Evolutionary conservation across 2,113 vertebrate species (phyloP).

Genomic region (Sebastes schlegelii): DNA sequence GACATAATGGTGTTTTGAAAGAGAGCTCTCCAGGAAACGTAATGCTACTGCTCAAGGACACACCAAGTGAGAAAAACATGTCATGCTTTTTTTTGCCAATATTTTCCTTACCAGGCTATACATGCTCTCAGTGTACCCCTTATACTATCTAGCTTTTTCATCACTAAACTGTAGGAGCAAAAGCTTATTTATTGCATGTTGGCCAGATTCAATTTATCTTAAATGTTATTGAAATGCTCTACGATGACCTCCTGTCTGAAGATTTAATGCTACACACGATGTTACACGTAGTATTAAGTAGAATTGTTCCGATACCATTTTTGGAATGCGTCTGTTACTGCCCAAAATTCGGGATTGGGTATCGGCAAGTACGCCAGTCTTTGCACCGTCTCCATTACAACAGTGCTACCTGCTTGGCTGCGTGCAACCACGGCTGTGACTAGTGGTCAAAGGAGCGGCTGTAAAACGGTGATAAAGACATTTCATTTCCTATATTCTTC

Average conservation of each 20-base stretch:
- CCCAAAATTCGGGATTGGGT: too few species aligned
- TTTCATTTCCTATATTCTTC: too few species aligned
- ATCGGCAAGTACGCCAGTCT: too few species aligned
- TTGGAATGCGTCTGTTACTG: too few species aligned
- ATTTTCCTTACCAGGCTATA: background rate
- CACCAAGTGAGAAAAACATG: background rate
- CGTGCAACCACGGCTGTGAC: too few species aligned
- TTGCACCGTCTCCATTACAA: too few species aligned
- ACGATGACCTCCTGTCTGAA: background rate
- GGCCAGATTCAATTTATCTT: background rate
- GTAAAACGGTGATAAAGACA: too few species aligned
- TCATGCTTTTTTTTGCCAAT: background rate
- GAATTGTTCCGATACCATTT: too few species aligned
- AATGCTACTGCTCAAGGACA: slow-evolving; percentile 22
- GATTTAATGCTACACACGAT: background rate
- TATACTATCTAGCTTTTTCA: background rate
- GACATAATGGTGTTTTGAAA: slow-evolving; percentile 20
- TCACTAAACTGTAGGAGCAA: background rate
- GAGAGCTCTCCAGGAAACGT: slow-evolving; percentile 21
- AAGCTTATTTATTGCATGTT: background rate
- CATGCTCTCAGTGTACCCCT: too few species aligned
- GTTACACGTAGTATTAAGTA: background rate
- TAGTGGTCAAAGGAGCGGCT: too few species aligned
- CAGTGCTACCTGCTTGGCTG: too few species aligned
- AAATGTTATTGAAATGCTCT: background rate